These are phyloP conservation scores for Chrysogorgia sp. DNA, from an alignment of 92 coral and sea anemone genomes.

Conservation along the genomic window DNA sequence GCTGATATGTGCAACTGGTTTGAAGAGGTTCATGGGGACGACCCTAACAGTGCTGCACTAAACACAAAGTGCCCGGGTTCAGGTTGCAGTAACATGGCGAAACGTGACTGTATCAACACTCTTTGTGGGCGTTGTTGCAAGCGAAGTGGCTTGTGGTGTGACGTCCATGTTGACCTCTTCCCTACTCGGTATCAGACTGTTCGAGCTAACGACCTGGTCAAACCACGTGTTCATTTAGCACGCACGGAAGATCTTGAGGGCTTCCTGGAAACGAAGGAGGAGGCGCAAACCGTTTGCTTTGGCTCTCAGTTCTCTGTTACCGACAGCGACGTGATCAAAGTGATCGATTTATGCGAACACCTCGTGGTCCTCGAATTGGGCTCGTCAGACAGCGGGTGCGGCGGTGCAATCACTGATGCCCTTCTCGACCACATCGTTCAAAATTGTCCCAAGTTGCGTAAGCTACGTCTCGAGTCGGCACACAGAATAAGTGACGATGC, in stretches of 20 bases:
- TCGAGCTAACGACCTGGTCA: constrained; percentile 61
- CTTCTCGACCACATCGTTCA: constrained; percentile 78
- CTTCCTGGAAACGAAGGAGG: constrained; percentile 42
- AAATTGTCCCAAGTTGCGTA: constrained; percentile 81
- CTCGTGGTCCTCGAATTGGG: constrained; percentile 82
- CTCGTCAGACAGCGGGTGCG: constrained; percentile 85
- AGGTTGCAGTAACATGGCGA: constrained; percentile 86
- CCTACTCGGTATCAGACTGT: constrained; percentile 68
- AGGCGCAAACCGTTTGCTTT: constrained; percentile 72
- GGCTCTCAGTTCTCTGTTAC: constrained; percentile 75
- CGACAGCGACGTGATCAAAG: constrained; percentile 81
- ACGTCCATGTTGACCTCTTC: constrained; percentile 74
- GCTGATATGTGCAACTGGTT: constrained; percentile 41
- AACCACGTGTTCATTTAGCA: constrained; percentile 41
- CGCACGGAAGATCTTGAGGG: constrained; percentile 46
- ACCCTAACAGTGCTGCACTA: constrained; percentile 13
- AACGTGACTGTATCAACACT: constrained; percentile 80
- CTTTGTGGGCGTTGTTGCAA: constrained; percentile 94
- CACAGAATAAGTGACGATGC: constrained; percentile 76
- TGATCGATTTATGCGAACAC: constrained; percentile 76
- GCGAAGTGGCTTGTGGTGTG: constrained; percentile 74
- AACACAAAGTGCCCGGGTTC: constrained; percentile 66
- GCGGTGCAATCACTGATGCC: constrained; percentile 75
- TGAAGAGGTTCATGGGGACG: constrained; percentile 34
- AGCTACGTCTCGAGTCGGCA: constrained; percentile 90